Base-by-base conservation (phyloP, 2,797 vertebrate species). In the Echiichthys vipera region DNA sequence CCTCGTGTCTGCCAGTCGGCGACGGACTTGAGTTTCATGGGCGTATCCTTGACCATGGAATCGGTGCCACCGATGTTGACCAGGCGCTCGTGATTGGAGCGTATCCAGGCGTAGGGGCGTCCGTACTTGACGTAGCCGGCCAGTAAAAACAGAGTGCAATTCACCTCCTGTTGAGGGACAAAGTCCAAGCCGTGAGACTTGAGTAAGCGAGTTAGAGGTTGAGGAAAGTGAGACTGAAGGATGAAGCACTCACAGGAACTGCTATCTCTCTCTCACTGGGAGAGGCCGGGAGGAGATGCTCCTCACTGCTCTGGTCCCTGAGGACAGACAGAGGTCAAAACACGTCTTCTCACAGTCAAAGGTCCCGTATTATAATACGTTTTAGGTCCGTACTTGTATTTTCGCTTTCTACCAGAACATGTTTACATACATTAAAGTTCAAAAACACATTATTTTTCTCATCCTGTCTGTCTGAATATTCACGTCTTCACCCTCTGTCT, bases 81-180 rank as follows among this genome's bases (percentile, higher is more conserved):
- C 74, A 95, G 91, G 25, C 94, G 94, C 80, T 95, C 94, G 46
- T 95, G 95, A 73, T 95, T 95, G 86, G 95, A 95, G 78, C 95
- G 93, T 25, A 95, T 95, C 95, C 95, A 96, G 59, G 94, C 92
- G 63, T 95, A 91, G 40, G 94, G 94, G 5, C 93, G 93, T 2
- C 94, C 94, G 46, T 95, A 95, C 69, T 93, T 95, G 68, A 95
- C 85, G 34, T 95, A 95, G 40, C 94, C 94, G 1, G 95, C 95
- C 91, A 95, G 40, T 63, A 95, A 65, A 76, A 96, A 95, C 53
- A 95, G 90, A 73, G 95, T 95, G 89, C 94, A 95, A 84, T 95
- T 95, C 18, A 95, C 87, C 90, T 96, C 95, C 95, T 95, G 86
- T 49, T 3, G 10, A 49, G 63, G 37, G 61, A 58, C 11, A 58